These are phyloP conservation scores for Coryphaenoides rupestris DNA, from an alignment of 2,113 vertebrate genomes.

Conservation along the genomic window DNA sequence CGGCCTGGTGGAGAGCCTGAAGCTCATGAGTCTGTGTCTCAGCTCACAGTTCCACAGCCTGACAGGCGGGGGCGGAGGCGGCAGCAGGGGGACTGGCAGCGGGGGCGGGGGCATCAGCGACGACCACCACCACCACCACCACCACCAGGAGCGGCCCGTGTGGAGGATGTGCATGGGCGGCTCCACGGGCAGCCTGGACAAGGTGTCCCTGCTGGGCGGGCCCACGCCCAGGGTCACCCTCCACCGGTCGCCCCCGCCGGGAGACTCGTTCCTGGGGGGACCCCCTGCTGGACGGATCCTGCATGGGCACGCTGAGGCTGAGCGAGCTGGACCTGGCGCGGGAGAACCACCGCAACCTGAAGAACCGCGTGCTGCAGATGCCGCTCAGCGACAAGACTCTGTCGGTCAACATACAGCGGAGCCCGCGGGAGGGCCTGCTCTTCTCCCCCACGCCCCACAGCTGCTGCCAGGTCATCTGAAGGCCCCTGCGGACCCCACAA, in stretches of 20 bases:
- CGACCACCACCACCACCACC: too few species aligned
- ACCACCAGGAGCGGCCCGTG: constrained; percentile 82
- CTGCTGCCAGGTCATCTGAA: constrained; percentile 96
- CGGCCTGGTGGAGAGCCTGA: constrained; percentile 89
- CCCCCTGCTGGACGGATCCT: constrained; percentile 64
- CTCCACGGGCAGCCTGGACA: constrained; percentile 75
- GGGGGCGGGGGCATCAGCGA: constrained; percentile 33
- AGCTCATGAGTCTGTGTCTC: constrained; percentile 91
- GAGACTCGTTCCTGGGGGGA: constrained; percentile 43
- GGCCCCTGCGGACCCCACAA: neutral
- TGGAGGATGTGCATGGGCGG: constrained; percentile 95
- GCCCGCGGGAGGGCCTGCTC: constrained; percentile 90
- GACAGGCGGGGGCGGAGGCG: constrained; percentile 47
- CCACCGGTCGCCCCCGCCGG: constrained; percentile 46
- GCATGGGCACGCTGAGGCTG: constrained; percentile 78
- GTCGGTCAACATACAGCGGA: constrained; percentile 92
- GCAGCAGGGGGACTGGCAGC: neutral
- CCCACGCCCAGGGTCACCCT: constrained; percentile 58
- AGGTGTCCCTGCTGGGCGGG: constrained; percentile 65
- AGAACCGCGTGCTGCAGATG: constrained; percentile 91
- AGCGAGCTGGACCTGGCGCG: constrained; percentile 79
- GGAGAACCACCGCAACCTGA: constrained; percentile 81
- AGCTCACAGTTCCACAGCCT: constrained; percentile 87
- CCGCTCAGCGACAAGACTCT: constrained; percentile 97
- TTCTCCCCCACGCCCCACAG: constrained; percentile 89